Conservation (phyloP, 2,888 invertebrate species). For the Clunio marinus region DNA sequence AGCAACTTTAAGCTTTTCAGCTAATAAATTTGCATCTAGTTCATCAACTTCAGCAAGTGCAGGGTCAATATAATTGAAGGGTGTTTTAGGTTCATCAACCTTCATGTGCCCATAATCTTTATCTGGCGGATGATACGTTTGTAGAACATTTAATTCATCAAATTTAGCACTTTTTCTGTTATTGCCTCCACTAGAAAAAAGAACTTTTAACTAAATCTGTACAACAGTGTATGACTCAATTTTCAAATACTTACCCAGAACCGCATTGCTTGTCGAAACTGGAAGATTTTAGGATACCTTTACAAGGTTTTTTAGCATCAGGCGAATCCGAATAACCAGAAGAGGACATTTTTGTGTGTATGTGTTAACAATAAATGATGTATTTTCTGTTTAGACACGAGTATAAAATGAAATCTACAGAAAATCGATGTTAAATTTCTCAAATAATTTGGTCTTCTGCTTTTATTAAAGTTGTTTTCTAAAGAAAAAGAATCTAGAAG, state of each 20-base stretch:
- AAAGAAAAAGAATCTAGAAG: neutral
- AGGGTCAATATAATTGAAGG: conserved; percentile 63
- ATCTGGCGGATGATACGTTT: conserved; percentile 93
- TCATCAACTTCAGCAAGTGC: conserved; percentile 56
- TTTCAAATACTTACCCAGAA: conserved; percentile 52
- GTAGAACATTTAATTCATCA: conserved; percentile 98
- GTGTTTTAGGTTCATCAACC: conserved; percentile 96
- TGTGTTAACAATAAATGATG: neutral
- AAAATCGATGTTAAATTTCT: conserved; percentile 23
- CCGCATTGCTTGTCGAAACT: conserved; percentile 72
- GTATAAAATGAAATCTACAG: conserved; percentile 32
- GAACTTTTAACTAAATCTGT: neutral
- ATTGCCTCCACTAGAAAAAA: conserved; percentile 42
- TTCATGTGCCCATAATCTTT: conserved; percentile 99
- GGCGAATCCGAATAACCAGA: conserved; percentile 44
- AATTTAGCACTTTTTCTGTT: conserved; percentile 71
- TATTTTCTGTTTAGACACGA: conserved; percentile 21
- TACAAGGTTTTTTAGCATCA: conserved; percentile 50
- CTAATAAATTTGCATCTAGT: conserved; percentile 67
- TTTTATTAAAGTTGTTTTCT: neutral
- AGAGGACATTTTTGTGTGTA: conserved; percentile 25
- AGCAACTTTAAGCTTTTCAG: conserved; percentile 58
- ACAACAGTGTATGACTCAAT: too few relatives aligned
- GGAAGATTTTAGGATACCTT: conserved; percentile 85
- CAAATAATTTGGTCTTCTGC: neutral